These are phyloP conservation scores for Loxodonta africana DNA, from an alignment of 2,113 vertebrate species.

Conservation along the genomic window DNA sequence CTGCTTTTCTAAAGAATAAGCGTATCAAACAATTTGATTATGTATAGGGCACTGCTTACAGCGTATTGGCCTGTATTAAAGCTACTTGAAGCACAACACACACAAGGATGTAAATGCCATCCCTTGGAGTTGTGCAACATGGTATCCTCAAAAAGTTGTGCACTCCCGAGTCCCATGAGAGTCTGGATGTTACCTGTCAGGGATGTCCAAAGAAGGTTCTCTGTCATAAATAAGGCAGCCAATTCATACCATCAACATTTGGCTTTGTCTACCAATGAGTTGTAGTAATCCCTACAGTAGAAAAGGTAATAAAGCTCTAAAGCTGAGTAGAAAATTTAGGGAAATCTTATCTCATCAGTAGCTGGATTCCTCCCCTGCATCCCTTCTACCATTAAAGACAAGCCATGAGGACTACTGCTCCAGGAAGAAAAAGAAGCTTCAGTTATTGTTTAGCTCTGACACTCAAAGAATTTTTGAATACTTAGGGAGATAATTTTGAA, in stretches of 20 bases:
- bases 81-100: neutral
- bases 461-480: constrained; percentile 40
- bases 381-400: neutral
- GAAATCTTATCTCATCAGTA: neutral
- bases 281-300: neutral
- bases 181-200: neutral
- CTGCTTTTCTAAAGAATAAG: constrained; percentile 36
- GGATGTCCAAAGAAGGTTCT: neutral
- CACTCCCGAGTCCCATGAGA: neutral
- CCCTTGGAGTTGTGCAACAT: neutral
- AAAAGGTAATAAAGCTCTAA: neutral
- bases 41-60: neutral
- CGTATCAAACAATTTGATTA: neutral
- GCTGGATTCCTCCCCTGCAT: neutral
- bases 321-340: neutral
- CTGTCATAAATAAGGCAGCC: neutral
- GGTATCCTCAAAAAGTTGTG: neutral
- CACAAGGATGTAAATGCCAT: neutral
- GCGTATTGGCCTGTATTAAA: neutral
- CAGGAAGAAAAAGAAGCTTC: neutral
- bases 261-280: neutral
- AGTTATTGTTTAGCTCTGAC: constrained; percentile 2
- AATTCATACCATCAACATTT: neutral
- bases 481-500: constrained; percentile 20
- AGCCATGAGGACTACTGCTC: neutral